Base-by-base conservation (phyloP, 2,888 invertebrate species). In the Cartodere bifasciata region DNA sequence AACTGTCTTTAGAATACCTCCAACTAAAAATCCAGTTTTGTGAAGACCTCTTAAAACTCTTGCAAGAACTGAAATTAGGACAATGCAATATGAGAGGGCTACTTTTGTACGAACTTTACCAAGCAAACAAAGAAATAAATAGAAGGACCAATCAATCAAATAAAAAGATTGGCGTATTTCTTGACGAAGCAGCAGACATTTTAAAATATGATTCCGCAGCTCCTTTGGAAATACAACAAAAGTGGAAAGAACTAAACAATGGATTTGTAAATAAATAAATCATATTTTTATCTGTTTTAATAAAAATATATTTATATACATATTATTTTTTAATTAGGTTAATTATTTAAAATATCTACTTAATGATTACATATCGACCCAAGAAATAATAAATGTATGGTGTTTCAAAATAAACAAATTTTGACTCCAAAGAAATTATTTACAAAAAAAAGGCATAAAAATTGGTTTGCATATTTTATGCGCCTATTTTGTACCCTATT, bases 51-150 rank as follows among this genome's bases (percentile, higher is more conserved):
- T 57, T 78, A 50, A 54, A 60, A 42, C 56, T 70, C 43, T 50
- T 72, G 49, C 62, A 69, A 50, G 62, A 59, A 49, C 60, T 79
- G 52, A 60, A 63, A 48, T 65, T 65, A 53, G 77, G 75, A 4
- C 41, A 47, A 28, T 53, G 50, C 37, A 56, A 56, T 46, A 47
- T 58, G 40, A 43, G 50, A 42, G 59, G 56, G 3, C 38, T 60
- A n/a, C 25, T 60, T n/a, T 41, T 56, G 11, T 55, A 50, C 29
- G 58, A 60, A 42, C 32, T 55, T 5, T 52, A 45, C 16, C 31
- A 29, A 28, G 43, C 47, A 30, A 32, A 40, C 25, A 29, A 37
- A 27, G 43, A 51, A 38, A 39, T 32, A 29, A 20, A 35, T 12
- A 38, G 41, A 32, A 30, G 35, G 27, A 35, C 34, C 12, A 28